Conservation (phyloP, 2,797 vertebrate genomes). For the Sitta carolinensis region DNA sequence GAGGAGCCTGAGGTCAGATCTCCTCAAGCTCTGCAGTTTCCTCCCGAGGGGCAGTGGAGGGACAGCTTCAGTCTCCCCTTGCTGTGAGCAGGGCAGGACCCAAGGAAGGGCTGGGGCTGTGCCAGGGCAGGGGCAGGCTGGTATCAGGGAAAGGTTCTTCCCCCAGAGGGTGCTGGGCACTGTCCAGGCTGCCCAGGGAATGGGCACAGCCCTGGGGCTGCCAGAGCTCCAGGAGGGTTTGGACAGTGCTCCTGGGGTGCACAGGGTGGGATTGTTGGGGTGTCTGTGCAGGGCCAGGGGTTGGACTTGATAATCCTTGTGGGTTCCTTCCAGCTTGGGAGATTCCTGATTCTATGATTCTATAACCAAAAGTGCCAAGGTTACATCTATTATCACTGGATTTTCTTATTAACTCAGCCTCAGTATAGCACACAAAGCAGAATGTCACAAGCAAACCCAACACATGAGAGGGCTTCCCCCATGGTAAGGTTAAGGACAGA, state of each 20-base stretch:
- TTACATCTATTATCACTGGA: background rate
- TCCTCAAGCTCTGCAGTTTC: background rate
- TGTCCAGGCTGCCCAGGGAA: background rate
- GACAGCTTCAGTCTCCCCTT: background rate
- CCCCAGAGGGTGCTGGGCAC: background rate
- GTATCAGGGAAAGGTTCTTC: background rate
- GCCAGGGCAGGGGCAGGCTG: accelerated
- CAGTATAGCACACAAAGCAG: background rate
- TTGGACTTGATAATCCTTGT: accelerated
- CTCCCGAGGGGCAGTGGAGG: background rate
- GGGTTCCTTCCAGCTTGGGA: background rate
- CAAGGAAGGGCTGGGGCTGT: background rate
- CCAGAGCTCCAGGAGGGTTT: background rate
- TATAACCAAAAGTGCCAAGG: background rate
- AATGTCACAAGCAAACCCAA: background rate
- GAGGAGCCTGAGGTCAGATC: background rate
- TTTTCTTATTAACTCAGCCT: background rate
- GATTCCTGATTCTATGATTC: background rate
- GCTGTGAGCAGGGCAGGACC: background rate
- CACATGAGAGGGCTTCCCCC: background rate
- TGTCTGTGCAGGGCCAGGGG: background rate
- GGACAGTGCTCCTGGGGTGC: accelerated
- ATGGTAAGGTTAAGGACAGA: background rate
- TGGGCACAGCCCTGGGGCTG: accelerated
- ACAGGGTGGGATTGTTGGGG: background rate